Conservation (phyloP, 1,140 invertebrate species). For the Calycopis cecrops region DNA sequence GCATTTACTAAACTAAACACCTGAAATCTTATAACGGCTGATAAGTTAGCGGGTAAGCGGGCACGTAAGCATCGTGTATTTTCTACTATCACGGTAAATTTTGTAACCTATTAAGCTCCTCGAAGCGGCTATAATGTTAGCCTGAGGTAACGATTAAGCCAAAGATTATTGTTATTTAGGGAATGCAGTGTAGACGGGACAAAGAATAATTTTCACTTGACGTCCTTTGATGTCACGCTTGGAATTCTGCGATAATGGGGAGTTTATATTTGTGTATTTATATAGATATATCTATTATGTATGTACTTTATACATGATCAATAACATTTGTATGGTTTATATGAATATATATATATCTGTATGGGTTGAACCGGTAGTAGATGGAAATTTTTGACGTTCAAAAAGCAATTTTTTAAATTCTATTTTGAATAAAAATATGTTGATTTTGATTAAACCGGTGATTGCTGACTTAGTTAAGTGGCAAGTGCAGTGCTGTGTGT, state of each 20-base stretch:
- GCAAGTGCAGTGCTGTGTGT: too few relatives aligned
- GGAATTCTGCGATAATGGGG: not conserved
- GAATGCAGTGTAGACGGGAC: conserved; percentile 18
- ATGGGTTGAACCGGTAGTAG: too few relatives aligned
- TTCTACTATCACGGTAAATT: conserved; percentile 70
- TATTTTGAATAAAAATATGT: too few relatives aligned
- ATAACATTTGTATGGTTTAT: too few relatives aligned
- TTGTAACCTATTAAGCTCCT: conserved; percentile 70
- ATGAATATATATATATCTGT: too few relatives aligned
- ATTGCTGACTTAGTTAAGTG: too few relatives aligned
- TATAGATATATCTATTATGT: too few relatives aligned
- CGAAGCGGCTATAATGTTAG: conserved; percentile 70
- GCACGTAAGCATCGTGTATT: conserved; percentile 64
- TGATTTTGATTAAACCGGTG: too few relatives aligned
- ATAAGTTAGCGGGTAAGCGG: conserved; percentile 50
- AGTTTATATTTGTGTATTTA: too few relatives aligned
- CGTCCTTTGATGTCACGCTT: conserved; percentile 1
- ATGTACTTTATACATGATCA: too few relatives aligned
- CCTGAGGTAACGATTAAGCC: conserved; percentile 68
- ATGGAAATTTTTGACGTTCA: too few relatives aligned
- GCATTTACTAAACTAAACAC: conserved; percentile 43
- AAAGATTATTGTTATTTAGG: conserved; percentile 46
- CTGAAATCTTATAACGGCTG: conserved; percentile 49
- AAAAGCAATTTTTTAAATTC: too few relatives aligned
- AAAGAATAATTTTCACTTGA: conserved; percentile 10